Percentiles rank a stretch among this genome's conserved stretches.
Evolutionary conservation across 2,888 invertebrate species (phyloP).

Genomic region (Empis livida): DNA sequence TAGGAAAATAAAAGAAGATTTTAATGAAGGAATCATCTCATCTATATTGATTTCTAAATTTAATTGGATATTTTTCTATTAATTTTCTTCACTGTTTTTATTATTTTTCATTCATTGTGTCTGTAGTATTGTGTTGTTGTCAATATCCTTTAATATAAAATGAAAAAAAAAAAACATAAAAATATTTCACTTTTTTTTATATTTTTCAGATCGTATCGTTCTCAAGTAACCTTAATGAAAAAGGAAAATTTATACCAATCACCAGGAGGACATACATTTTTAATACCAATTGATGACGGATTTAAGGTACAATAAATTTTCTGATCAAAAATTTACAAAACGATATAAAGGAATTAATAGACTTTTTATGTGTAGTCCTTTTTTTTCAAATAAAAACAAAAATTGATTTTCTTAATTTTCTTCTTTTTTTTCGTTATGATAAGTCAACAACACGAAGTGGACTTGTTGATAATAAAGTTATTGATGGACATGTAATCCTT

Average conservation of each 20-base stretch:
- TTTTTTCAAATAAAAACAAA: neutral
- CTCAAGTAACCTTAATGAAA: constrained; percentile 56
- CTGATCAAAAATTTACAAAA: neutral
- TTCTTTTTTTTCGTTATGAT: constrained; percentile 1
- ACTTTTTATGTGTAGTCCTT: too few relatives aligned
- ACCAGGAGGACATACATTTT: constrained; percentile 74
- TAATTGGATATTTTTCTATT: too few relatives aligned
- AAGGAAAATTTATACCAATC: constrained; percentile 64
- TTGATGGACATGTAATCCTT: constrained; percentile 84
- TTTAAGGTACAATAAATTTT: constrained; percentile 52
- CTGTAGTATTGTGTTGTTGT: too few relatives aligned
- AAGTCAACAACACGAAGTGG: constrained; percentile 56
- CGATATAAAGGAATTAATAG: neutral
- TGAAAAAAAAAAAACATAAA: neutral
- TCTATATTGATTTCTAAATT: too few relatives aligned
- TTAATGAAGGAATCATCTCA: too few relatives aligned
- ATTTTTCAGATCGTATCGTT: constrained; percentile 59
- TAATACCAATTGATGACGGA: constrained; percentile 82
- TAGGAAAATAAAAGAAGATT: too few relatives aligned
- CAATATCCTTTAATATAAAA: too few relatives aligned
- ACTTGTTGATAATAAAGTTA: constrained; percentile 68
- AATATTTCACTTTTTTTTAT: constrained; percentile 5
- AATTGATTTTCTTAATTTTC: neutral
- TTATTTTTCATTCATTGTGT: too few relatives aligned
- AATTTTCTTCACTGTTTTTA: too few relatives aligned